These are phyloP conservation scores for Formicarius rufipectus DNA, from an alignment of 2,113 vertebrate genomes.

Conservation along the genomic window DNA sequence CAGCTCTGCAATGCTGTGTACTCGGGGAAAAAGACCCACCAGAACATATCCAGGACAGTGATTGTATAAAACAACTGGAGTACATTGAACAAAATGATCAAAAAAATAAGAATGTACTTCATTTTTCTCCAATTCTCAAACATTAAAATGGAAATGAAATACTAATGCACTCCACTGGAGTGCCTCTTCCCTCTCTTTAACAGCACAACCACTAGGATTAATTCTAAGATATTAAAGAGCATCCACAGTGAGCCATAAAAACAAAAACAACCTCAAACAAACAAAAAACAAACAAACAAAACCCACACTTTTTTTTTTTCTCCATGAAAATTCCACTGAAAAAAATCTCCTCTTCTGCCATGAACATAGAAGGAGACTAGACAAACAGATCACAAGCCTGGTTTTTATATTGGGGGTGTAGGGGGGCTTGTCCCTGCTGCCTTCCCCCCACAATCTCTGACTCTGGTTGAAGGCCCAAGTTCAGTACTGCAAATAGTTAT, in stretches of 20 bases:
- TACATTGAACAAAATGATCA: neutral
- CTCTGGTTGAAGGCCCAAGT: neutral
- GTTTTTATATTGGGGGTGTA: accelerated
- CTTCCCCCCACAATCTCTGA: neutral
- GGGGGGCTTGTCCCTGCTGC: accelerated
- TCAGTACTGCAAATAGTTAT: neutral
- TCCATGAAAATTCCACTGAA: neutral
- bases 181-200: neutral
- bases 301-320: too few species aligned
- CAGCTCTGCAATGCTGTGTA: neutral
- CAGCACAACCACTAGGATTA: neutral
- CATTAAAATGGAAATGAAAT: neutral
- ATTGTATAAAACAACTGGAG: neutral
- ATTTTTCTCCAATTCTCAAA: neutral
- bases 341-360: neutral
- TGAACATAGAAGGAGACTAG: neutral
- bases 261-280: too few species aligned
- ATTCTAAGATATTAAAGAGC: neutral
- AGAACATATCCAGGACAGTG: neutral
- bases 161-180: neutral
- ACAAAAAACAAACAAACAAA: too few species aligned
- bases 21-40: neutral
- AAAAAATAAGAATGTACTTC: neutral
- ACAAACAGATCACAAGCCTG: neutral
- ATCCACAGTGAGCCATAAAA: neutral